Evolutionary conservation across 2,113 vertebrate species (phyloP).

Genomic region (Charadrius vociferus): DNA sequence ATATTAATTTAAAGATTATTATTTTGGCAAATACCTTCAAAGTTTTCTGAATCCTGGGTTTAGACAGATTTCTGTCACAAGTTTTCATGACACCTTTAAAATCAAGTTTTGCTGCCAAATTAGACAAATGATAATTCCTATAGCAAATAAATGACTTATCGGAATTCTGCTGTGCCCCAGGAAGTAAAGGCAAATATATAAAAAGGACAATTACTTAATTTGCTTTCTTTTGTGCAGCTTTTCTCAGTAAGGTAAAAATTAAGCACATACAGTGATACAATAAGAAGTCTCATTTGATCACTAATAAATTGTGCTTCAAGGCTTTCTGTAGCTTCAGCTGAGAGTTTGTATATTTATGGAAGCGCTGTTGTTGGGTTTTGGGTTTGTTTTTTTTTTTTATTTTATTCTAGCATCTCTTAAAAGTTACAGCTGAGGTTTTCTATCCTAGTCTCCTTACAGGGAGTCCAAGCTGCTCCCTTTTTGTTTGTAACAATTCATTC

Average conservation of each 20-base stretch:
- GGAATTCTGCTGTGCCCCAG: not conserved
- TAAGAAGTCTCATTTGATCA: not conserved
- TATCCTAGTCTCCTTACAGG: not conserved
- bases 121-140: not conserved
- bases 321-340: not conserved
- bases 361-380: accelerated
- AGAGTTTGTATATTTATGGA: not conserved
- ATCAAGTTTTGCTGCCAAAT: not conserved
- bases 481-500: not conserved
- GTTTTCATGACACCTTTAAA: not conserved
- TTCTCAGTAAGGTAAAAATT: not conserved
- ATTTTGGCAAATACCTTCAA: not conserved
- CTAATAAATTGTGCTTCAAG: not conserved
- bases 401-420: not conserved
- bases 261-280: not conserved
- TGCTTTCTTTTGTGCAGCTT: not conserved
- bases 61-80: not conserved
- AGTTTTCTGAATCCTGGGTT: not conserved
- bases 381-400: no score
- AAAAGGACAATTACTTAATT: not conserved
- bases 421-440: not conserved
- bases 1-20: not conserved
- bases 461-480: not conserved
- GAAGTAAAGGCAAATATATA: not conserved
- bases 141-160: not conserved